Percentiles rank a stretch among this genome's conserved stretches.
phyloP scores from a whole-genome alignment of 2,888 invertebrate genomes.

The Polymixis lichenea region DNA sequence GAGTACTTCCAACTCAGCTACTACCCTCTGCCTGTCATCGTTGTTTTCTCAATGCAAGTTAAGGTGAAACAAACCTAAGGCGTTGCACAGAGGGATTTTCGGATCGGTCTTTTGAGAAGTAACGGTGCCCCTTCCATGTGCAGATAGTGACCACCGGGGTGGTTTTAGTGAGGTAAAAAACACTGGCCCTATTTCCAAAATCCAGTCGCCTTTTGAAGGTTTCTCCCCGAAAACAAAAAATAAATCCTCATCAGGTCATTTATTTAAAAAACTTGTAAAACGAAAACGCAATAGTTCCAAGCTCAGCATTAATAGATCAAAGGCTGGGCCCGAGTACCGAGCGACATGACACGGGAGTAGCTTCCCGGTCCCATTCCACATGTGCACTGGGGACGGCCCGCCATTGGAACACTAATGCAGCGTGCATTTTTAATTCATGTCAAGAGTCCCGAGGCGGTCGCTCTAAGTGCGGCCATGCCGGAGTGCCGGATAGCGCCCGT shows the following conservation, averaged over 20 bases:
- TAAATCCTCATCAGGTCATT: not conserved
- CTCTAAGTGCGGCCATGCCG: constrained; percentile 76
- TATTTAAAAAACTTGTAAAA: not conserved
- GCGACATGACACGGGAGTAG: constrained; percentile 44
- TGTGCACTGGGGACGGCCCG: constrained; percentile 63
- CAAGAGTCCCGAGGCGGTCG: constrained; percentile 82
- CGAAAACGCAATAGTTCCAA: constrained; percentile 38
- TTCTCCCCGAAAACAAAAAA: too few species aligned
- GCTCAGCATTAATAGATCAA: constrained; percentile 59
- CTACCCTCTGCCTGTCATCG: not conserved
- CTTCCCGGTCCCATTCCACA: constrained; percentile 64
- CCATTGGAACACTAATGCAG: constrained; percentile 85
- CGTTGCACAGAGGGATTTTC: too few species aligned
- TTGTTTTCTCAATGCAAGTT: not conserved
- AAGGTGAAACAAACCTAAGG: not conserved
- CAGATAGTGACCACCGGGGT: too few species aligned
- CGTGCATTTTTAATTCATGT: constrained; percentile 89
- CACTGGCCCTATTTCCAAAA: too few species aligned
- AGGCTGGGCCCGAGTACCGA: constrained; percentile 33
- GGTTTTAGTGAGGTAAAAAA: too few species aligned
- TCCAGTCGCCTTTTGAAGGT: too few species aligned
- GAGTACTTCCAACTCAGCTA: not conserved
- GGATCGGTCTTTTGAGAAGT: too few species aligned
- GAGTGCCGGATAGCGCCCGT: constrained; percentile 67
- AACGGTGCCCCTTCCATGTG: too few species aligned